A percentile compares a stretch with the other conserved stretches of the same genome.
Conservation (phyloP, 92 coral and sea anemone genomes). For the Epizoanthus fatuus region DNA sequence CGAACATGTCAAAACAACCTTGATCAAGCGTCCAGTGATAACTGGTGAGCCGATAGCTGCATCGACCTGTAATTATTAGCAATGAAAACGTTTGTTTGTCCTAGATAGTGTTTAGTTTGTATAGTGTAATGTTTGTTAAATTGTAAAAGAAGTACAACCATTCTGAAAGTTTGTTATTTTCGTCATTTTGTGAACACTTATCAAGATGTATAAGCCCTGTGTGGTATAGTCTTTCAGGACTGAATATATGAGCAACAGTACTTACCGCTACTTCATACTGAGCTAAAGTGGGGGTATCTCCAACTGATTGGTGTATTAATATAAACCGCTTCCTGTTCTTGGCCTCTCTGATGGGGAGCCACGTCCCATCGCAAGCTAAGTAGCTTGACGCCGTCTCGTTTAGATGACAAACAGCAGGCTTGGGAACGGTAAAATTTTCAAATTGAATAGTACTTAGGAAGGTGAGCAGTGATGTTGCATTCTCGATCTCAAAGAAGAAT, state of each 20-base stretch:
- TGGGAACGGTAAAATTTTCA: background rate
- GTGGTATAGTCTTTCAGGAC: too few relatives aligned
- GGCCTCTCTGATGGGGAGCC: constrained; percentile 7
- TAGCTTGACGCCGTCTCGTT: constrained; percentile 37
- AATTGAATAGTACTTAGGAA: background rate
- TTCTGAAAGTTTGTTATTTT: too few relatives aligned
- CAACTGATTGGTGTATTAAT: background rate
- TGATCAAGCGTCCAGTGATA: constrained; percentile 25
- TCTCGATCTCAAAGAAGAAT: background rate
- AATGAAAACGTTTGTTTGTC: too few relatives aligned
- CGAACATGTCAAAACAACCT: constrained; percentile 15
- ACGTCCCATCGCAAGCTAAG: constrained; percentile 12
- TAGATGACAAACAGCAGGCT: background rate
- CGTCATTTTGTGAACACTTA: too few relatives aligned
- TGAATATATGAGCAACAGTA: too few relatives aligned
- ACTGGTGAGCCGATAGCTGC: constrained; percentile 2
- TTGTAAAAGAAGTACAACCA: too few relatives aligned
- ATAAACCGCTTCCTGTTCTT: background rate
- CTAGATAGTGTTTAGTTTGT: too few relatives aligned
- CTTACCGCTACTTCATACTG: constrained; percentile 11
- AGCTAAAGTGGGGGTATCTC: background rate
- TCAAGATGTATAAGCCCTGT: too few relatives aligned
- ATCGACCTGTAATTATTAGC: background rate
- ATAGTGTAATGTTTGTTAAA: too few relatives aligned
- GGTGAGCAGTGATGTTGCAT: background rate